Conservation (phyloP, 2,797 vertebrate species). For the Bufotes viridis region DNA sequence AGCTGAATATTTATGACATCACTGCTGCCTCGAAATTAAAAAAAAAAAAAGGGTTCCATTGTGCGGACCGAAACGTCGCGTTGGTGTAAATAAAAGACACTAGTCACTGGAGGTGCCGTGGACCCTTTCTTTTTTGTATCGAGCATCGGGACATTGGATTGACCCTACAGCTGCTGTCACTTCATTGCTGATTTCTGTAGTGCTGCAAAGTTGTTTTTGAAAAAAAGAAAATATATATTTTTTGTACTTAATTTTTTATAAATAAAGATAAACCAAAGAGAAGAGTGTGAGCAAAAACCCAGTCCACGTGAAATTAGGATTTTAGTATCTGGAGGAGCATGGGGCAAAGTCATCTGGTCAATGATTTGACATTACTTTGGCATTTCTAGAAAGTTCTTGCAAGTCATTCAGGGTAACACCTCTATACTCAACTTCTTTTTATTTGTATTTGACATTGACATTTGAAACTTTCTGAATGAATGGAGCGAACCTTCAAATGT, state of each 20-base stretch:
- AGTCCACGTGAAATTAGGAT: not conserved
- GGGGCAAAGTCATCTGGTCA: not conserved
- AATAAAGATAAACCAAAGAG: not conserved
- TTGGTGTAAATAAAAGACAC: too few species aligned
- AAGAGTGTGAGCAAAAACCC: not conserved
- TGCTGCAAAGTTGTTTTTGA: too few species aligned
- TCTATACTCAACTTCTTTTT: not conserved
- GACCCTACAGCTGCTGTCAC: too few species aligned
- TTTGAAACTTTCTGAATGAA: constrained; percentile 17
- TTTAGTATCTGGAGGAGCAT: too few species aligned
- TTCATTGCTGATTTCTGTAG: too few species aligned
- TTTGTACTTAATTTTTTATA: not conserved
- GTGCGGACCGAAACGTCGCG: too few species aligned
- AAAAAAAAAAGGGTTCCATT: too few species aligned
- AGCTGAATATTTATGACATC: not conserved
- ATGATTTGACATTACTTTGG: not conserved
- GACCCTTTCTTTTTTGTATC: too few species aligned
- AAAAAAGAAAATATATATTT: not conserved
- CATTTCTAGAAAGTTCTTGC: not conserved
- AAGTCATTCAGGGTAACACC: not conserved
- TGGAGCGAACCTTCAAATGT: not conserved
- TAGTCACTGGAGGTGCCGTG: too few species aligned
- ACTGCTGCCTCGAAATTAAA: not conserved
- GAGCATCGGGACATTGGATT: too few species aligned
- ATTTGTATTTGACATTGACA: constrained; percentile 1